A percentile compares a stretch with the other conserved stretches of the same genome.
Conservation (phyloP, 2,113 vertebrate species). For the Caranx melampygus region DNA sequence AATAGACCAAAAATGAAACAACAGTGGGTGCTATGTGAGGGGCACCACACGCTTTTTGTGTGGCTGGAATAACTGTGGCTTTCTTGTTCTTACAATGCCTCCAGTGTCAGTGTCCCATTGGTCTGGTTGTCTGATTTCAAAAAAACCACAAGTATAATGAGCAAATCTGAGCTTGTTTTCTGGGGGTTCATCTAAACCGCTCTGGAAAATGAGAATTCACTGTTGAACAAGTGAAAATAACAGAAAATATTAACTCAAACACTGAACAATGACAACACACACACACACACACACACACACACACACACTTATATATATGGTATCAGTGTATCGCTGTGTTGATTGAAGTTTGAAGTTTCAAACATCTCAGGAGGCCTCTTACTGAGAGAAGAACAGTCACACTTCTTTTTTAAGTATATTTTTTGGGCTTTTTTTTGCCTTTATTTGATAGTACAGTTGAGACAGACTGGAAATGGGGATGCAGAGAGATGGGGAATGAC, state of each 20-base stretch:
- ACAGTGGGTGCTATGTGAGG: not conserved
- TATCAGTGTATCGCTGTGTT: constrained; percentile 1
- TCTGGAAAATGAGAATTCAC: not conserved
- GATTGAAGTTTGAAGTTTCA: constrained; percentile 18
- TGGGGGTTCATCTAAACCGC: not conserved
- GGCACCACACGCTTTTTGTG: not conserved
- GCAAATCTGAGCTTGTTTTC: constrained; percentile 7
- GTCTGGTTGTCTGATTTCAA: not conserved
- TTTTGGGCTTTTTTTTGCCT: too few species aligned
- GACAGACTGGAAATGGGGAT: too few species aligned
- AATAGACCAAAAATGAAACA: not conserved
- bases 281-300: too few species aligned
- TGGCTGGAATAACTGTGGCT: not conserved
- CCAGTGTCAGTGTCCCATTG: not conserved
- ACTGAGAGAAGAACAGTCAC: constrained; percentile 20
- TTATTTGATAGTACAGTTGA: too few species aligned
- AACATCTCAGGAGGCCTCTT: constrained; percentile 27
- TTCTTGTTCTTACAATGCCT: constrained; percentile 15
- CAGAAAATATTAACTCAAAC: not conserved
- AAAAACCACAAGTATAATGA: constrained; percentile 25
- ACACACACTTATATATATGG: not conserved
- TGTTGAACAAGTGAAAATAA: not conserved
- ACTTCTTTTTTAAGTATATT: too few species aligned
- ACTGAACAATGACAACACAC: not conserved
- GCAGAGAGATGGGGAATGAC: too few species aligned